Base-by-base conservation (phyloP, 2,888 invertebrate species). In the Drosophila formosana region DNA sequence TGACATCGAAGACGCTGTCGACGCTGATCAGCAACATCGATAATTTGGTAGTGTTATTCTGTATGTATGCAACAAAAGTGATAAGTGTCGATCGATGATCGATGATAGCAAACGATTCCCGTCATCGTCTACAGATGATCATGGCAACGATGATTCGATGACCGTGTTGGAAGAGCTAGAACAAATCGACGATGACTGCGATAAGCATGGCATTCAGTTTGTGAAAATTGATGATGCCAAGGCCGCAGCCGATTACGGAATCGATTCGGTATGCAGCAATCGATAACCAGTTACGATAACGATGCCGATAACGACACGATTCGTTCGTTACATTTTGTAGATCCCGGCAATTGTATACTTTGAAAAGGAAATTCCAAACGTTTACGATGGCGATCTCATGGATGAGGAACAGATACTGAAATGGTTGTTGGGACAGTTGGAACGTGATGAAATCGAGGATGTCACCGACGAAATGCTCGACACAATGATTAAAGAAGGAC, bases 401-500 rank as follows among this genome's bases (percentile, higher is more conserved):
- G 96, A 97, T 91, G 97, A 97, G 93, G 97, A 97, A 88, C 96
- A 97, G 91, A 96, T 97, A 80, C 93, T 98, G 58, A 96, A 96
- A 90, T 98, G 98, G 98, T 93, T 98, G 37, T 94, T 97, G 68
- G 95, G 95, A 74, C 98, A 98, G 92, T 93, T 97, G 79, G 97
- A 97, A 91, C 96, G 96, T 87, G 98, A 98, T 92, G 98, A 98
- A 93, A 98, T 98, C 83, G 98, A 98, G 93, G 98, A 98, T 93
- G 96, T 98, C 47, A 98, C 97, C 52, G 97, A 98, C 92, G 97
- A 98, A 93, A 98, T 98, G 97, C 94, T 98, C 82, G 97, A 97
- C 91, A 96, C 96, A 91, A 94, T 98, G 75, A 95, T 98, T 77
- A 96, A 96, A 89, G 97, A 97, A 90, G 97, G 97, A 79, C 97